Evolutionary conservation across 1,140 invertebrate species (phyloP).

Genomic region (Plectrocnemia conspersa): DNA sequence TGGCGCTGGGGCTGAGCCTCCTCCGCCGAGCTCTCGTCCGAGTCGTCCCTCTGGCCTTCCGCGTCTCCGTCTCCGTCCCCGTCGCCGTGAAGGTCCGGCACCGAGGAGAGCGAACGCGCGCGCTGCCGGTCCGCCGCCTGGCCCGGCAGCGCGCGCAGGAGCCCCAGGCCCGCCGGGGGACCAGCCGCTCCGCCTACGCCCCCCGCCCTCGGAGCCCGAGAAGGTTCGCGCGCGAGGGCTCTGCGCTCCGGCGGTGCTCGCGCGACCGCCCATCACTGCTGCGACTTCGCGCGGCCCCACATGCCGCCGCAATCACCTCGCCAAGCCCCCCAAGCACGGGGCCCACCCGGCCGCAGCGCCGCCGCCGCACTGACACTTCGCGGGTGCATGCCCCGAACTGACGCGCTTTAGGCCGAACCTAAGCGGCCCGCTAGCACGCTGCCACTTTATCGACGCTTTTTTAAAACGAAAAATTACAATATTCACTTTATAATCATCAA

Average conservation of each 20-base stretch:
- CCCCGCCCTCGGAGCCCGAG: constrained; percentile 66
- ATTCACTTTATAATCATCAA: background rate
- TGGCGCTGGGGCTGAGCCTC: constrained; percentile 59
- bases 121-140: constrained; percentile 66
- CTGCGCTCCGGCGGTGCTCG: constrained; percentile 71
- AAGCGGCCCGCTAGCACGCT: background rate
- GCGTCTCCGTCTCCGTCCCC: constrained; percentile 53
- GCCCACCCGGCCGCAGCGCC: background rate
- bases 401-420: background rate
- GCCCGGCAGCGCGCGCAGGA: constrained; percentile 67
- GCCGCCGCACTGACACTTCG: background rate
- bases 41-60: constrained; percentile 54
- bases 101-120: constrained; percentile 75
- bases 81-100: constrained; percentile 69
- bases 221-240: constrained; percentile 71
- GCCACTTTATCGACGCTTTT: background rate
- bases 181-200: too few species aligned
- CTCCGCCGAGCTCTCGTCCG: constrained; percentile 55
- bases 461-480: too few species aligned
- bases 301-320: background rate
- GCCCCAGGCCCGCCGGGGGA: constrained; percentile 69
- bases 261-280: constrained; percentile 71
- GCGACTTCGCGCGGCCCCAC: background rate
- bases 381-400: background rate
- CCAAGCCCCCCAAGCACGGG: background rate